Base-by-base conservation (phyloP, 1,140 invertebrate species). In the Meloidogyne floridensis region DNA sequence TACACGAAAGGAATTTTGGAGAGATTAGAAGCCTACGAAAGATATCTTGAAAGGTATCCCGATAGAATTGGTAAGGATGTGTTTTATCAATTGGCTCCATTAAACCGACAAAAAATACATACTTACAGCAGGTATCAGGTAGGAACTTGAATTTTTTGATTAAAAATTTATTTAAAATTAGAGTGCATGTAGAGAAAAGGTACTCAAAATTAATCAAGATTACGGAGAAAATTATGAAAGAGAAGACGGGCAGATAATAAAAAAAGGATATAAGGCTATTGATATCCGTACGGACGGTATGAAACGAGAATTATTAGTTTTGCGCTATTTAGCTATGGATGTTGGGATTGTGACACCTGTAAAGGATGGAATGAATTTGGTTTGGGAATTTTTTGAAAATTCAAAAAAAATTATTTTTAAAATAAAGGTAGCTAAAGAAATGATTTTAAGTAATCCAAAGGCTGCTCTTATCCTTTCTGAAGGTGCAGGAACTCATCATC, bases 331-430 rank as follows among this genome's bases (percentile, higher is more conserved):
- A 20, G 88, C 88, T 13, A 89, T 89, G 88, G 88, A 89, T 76
- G 82, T 89, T 56, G 88, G 88, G 18, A 86, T 89, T n/a, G 89
- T 89, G 8, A 90, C 89, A 8, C 88, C 89, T 7, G 83, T 83
- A 75, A 89, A 90, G 71, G 88, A 90, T 81, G 88, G 88, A 77
- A 89, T 89, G 88, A 89, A 89, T 81, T 77, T 89, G 7, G 59
- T 65, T n/a, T 7, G 47, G 32, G 32, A 32, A 3, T 47, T 47
- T 47, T 32, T 47, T 47, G 4, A 32, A 32, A 32, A 32, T 47
- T 47, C 4, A 8, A 47, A 47, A 4, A 47, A 6, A 6, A 47
- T 47, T 47, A 6, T 47, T 47, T 47, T 47, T 6, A 47, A 32
- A 47, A 47, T 54, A 18, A n/a, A 65, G 82, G 59, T 83, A 51